Evolutionary conservation across 2,113 vertebrate genomes (phyloP).

Genomic region (Ariopsis seemanni): DNA sequence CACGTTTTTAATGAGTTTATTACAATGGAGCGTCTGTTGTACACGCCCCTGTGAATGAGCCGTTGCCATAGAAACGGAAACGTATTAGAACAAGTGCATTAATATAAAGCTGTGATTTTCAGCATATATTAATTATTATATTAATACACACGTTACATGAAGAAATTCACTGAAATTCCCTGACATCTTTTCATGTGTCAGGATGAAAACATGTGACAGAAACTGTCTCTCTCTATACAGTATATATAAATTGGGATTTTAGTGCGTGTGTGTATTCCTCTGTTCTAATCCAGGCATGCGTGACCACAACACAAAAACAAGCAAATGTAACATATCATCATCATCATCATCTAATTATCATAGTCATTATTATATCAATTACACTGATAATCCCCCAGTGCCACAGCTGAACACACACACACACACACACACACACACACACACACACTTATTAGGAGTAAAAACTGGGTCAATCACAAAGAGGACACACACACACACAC

Average conservation of each 20-base stretch:
- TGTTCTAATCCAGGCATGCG: neutral
- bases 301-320: neutral
- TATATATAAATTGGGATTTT: neutral
- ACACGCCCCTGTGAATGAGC: no score
- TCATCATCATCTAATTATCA: neutral
- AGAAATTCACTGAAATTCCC: no score
- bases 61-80: neutral
- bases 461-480: neutral
- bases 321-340: neutral
- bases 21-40: no score
- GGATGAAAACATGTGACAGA: neutral
- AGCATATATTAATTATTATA: neutral
- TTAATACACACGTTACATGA: no score
- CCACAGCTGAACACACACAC: neutral
- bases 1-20: no score
- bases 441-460: neutral
- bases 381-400: neutral
- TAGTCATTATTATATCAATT: slow-evolving; percentile 17
- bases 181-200: neutral
- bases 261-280: neutral
- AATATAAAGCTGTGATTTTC: neutral
- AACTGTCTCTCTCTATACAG: no score
- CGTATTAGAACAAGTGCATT: neutral
- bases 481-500: neutral
- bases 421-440: no score